phyloP scores from a whole-genome alignment of 2,888 invertebrate species.

The Loripinus fragilis region DNA sequence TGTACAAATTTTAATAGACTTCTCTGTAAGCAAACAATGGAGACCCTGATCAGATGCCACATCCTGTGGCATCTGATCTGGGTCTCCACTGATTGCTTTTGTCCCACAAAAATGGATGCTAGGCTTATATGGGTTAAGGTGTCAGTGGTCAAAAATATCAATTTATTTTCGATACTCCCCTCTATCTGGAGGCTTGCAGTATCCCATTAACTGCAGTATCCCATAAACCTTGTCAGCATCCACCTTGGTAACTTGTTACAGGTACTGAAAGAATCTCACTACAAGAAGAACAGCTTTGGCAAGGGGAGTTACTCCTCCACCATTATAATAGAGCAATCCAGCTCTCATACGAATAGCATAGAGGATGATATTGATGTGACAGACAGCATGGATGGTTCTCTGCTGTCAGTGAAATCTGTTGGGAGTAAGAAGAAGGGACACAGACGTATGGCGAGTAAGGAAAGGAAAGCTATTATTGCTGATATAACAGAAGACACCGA shows the following conservation, averaged over 20 bases:
- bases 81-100: neutral
- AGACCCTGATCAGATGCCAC: neutral
- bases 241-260: too few relatives aligned
- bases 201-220: too few relatives aligned
- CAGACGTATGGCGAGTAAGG: slow-evolving; percentile 42
- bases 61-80: neutral
- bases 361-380: neutral
- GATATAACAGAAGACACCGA: slow-evolving; percentile 39
- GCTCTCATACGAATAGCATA: neutral
- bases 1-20: too few relatives aligned
- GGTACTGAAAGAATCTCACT: neutral
- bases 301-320: neutral
- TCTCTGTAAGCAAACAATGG: neutral
- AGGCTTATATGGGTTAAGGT: too few relatives aligned
- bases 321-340: neutral
- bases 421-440: slow-evolving; percentile 44
- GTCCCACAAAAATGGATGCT: too few relatives aligned
- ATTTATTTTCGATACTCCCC: too few relatives aligned
- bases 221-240: too few relatives aligned
- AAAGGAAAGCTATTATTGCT: slow-evolving; percentile 40
- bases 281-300: neutral
- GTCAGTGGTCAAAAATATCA: too few relatives aligned
- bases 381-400: neutral
- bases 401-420: slow-evolving; percentile 11
- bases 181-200: too few relatives aligned